Evolutionary conservation across 1,140 invertebrate species (phyloP).

Genomic region (Halotydeus destructor): DNA sequence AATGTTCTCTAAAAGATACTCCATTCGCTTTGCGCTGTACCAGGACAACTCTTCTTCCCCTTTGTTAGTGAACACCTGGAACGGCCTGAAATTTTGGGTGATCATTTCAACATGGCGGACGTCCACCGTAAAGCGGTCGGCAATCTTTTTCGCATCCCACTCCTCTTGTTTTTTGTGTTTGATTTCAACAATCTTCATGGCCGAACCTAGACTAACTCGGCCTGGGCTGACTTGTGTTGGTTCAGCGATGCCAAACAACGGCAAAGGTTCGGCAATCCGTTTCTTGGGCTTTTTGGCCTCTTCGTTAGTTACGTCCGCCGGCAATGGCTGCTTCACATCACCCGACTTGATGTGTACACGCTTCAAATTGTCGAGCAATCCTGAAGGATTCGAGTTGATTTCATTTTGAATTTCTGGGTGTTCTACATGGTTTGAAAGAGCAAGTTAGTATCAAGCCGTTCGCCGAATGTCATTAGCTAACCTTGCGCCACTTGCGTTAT

Average conservation of each 20-base stretch:
- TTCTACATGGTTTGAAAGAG: too few species aligned
- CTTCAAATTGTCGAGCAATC: not conserved
- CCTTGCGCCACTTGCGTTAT: too few species aligned
- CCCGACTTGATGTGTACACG: not conserved
- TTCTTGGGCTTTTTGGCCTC: not conserved
- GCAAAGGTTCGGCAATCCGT: slow-evolving; percentile 22
- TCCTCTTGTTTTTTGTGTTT: slow-evolving; percentile 34
- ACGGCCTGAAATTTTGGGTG: slow-evolving; percentile 26
- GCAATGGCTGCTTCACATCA: not conserved
- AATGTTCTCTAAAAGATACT: too few species aligned
- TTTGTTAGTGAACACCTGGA: not conserved
- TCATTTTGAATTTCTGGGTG: not conserved
- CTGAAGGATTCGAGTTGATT: not conserved
- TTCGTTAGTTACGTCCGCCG: not conserved
- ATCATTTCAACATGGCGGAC: slow-evolving; percentile 14
- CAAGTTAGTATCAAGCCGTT: too few species aligned
- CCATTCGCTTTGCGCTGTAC: not conserved
- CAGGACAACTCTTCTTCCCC: not conserved
- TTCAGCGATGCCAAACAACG: slow-evolving; percentile 21
- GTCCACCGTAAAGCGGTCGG: slow-evolving; percentile 40
- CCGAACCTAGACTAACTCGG: slow-evolving; percentile 24
- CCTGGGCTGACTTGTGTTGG: slow-evolving; percentile 21
- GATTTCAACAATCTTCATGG: slow-evolving; percentile 34
- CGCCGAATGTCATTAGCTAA: too few species aligned
- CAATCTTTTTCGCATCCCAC: slow-evolving; percentile 34